Evolutionary conservation across 2,113 vertebrate genomes (phyloP), one percentile per base, ranked within the genome.

Genomic region (Pleuronectes platessa): DNA sequence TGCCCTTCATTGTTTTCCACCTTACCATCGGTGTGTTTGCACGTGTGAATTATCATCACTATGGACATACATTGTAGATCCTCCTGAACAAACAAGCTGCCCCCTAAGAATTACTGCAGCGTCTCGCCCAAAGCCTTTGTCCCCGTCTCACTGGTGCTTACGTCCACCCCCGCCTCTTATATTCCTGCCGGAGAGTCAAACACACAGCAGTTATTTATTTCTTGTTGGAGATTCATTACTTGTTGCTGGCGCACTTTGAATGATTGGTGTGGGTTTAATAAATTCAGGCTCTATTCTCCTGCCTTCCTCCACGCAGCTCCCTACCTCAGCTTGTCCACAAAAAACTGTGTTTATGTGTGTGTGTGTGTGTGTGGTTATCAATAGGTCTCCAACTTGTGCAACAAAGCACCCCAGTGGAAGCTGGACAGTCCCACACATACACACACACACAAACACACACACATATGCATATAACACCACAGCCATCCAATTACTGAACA

Each of bases 221-320:
- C 79, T 54, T 74, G 78, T 85, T 77, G 78, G 80, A 89, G 84
- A 90, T 89, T 90, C 86, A 90, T 86, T 87, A 85, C 83, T 78
- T 71, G 84, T 78, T 78, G 76, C 84, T 79, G 87, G 65, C 27
- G 65, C 70, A 59, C 83, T 78, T 74, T 86, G 74, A 82, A 87
- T 79, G 85, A 77, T 61, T 64, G 72, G 79, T 85, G 87, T 83
- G 84, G 68, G 74, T 82, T 89, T 89, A 89, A 91, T 88, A 89
- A 91, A 92, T 91, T 89, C 82, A 83, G 62, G 60, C 3, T 83
- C 61, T 73, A 61, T 84, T 59, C 66, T 79, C 59, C 62, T 69
- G 56, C 86, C 82, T 71, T 83, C 82, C 84, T 76, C 49, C 61
- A 71, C 72, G 23, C 75, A 59, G 55, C 74, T 76, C 49, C 64